Conservation (phyloP, 92 coral and sea anemone species). For the Metridium senile region DNA sequence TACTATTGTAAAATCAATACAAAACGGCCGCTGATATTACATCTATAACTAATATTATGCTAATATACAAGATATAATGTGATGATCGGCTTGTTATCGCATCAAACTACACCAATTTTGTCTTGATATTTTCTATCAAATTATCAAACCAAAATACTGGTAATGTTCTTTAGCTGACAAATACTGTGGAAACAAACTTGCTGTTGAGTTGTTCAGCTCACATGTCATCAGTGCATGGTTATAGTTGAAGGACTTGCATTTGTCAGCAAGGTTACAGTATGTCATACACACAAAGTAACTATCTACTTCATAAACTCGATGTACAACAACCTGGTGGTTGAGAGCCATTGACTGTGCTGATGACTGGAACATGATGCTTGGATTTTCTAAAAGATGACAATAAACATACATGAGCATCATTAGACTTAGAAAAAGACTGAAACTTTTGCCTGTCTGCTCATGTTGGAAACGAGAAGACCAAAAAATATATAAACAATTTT, state of each 20-base stretch:
- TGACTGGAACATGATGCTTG: constrained; percentile 12
- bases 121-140: too few relatives aligned
- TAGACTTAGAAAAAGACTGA: not conserved
- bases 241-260: constrained; percentile 21
- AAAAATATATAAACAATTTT: too few relatives aligned
- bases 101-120: too few relatives aligned
- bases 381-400: constrained; percentile 8
- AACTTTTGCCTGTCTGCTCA: too few relatives aligned
- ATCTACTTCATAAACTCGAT: not conserved
- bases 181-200: not conserved
- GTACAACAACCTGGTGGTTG: not conserved
- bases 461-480: too few relatives aligned
- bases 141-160: not conserved
- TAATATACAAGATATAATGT: too few relatives aligned
- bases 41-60: too few relatives aligned
- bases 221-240: constrained; percentile 8
- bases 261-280: constrained; percentile 2
- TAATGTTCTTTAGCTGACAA: not conserved
- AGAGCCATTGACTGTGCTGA: not conserved
- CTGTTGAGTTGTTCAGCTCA: constrained; percentile 20
- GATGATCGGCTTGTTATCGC: too few relatives aligned
- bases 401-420: not conserved
- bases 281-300: not conserved
- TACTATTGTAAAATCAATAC: too few relatives aligned
- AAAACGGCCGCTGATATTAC: too few relatives aligned